Evolutionary conservation across 1,140 invertebrate genomes (phyloP).

Genomic region (Monomorium pharaonis): DNA sequence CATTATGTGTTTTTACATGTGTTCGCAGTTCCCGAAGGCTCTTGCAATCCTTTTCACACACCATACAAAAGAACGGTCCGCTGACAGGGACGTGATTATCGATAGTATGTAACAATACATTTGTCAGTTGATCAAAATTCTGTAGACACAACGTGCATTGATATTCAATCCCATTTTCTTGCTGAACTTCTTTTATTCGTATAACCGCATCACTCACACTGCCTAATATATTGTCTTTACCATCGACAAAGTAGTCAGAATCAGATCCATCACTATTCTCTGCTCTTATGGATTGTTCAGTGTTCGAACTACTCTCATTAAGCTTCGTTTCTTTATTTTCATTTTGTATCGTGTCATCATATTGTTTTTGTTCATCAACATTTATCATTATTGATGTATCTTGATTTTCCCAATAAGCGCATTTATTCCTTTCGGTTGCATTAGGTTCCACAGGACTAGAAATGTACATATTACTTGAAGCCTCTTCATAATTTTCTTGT

Average conservation of each 20-base stretch:
- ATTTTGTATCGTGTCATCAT: neutral
- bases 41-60: conserved; percentile 83
- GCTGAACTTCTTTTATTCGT: conserved; percentile 81
- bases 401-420: neutral
- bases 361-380: neutral
- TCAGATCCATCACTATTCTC: conserved; percentile 64
- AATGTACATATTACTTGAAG: neutral
- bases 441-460: neutral
- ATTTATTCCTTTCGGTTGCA: neutral
- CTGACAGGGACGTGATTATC: conserved; percentile 80
- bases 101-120: conserved; percentile 77
- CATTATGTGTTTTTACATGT: conserved; percentile 86
- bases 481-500: neutral
- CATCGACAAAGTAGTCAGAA: conserved; percentile 66
- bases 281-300: conserved; percentile 12
- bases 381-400: neutral
- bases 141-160: conserved; percentile 82
- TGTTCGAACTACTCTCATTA: neutral
- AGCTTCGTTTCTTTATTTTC: conserved; percentile 4
- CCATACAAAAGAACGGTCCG: conserved; percentile 83
- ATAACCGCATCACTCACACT: conserved; percentile 81
- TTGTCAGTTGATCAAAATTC: conserved; percentile 78
- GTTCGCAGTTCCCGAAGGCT: conserved; percentile 75
- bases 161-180: conserved; percentile 75
- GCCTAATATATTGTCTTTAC: conserved; percentile 76